Conservation (phyloP, 2,888 invertebrate species). For the Drosophila paramelanica region DNA sequence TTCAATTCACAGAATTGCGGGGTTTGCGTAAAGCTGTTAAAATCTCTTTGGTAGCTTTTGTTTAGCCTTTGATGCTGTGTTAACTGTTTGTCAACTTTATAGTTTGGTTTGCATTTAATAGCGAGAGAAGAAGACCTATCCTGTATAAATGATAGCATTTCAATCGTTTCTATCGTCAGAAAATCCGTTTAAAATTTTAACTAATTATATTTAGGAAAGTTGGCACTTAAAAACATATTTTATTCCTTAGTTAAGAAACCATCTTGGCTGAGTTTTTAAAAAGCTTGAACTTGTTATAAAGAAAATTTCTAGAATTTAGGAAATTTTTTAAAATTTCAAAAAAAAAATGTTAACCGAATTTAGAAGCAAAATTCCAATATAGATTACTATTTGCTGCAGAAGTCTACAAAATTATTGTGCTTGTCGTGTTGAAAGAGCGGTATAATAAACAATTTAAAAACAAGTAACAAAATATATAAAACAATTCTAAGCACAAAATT, state of each 20-base stretch:
- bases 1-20: conserved; percentile 4
- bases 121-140: background rate
- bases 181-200: too few relatives aligned
- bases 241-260: too few relatives aligned
- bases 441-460: background rate
- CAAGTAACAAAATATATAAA: conserved; percentile 9
- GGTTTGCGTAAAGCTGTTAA: too few relatives aligned
- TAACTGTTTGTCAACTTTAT: conserved; percentile 13
- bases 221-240: too few relatives aligned
- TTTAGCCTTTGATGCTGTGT: conserved; percentile 27
- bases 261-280: too few relatives aligned
- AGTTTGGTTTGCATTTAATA: background rate
- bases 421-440: conserved; percentile 1
- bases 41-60: conserved; percentile 11
- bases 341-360: too few relatives aligned
- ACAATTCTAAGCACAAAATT: conserved; percentile 22
- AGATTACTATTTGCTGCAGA: background rate
- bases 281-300: too few relatives aligned
- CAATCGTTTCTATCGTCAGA: too few relatives aligned
- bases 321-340: too few relatives aligned
- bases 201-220: too few relatives aligned
- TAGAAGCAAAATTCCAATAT: too few relatives aligned
- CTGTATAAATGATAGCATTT: background rate
- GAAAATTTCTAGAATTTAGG: too few relatives aligned
- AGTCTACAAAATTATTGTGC: conserved; percentile 1